Percentiles rank a stretch among this genome's conserved stretches.
Conservation (phyloP, 2,888 invertebrate species). For the Caenorhabditis uteleia region DNA sequence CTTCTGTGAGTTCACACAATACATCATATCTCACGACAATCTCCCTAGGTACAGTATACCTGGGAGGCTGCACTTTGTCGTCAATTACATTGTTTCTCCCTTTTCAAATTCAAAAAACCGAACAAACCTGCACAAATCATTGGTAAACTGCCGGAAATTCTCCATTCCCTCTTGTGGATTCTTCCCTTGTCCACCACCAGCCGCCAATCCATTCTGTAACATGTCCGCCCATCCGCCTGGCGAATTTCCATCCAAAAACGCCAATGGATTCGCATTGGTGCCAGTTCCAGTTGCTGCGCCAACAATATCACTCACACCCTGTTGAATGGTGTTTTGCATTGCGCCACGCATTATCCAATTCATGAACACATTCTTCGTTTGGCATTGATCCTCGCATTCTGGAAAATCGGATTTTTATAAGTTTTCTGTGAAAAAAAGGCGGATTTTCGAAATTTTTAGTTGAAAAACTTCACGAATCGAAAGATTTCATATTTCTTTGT, state of each 20-base stretch:
- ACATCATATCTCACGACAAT: no score
- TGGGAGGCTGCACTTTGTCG: no score
- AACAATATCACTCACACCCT: constrained; percentile 33
- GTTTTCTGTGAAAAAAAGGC: background rate
- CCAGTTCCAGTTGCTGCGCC: constrained; percentile 38
- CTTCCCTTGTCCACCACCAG: background rate
- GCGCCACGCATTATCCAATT: constrained; percentile 42
- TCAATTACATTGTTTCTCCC: no score
- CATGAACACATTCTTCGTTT: constrained; percentile 40
- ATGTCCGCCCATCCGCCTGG: constrained; percentile 24
- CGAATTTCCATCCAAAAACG: background rate
- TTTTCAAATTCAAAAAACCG: background rate
- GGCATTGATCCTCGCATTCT: constrained; percentile 42
- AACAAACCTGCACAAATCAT: constrained; percentile 30
- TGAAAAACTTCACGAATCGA: no score
- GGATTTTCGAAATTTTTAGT: background rate
- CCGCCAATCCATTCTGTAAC: constrained; percentile 3
- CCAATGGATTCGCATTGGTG: constrained; percentile 21
- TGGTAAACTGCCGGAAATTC: constrained; percentile 29
- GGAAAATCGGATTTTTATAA: constrained; percentile 1
- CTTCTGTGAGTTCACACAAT: no score
- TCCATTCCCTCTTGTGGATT: constrained; percentile 22
- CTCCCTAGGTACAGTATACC: no score
- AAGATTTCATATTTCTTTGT: no score
- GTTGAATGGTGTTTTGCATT: constrained; percentile 28